These are phyloP conservation scores for Caradrina kadenii DNA, from an alignment of 2,888 invertebrate species.

Conservation along the genomic window DNA sequence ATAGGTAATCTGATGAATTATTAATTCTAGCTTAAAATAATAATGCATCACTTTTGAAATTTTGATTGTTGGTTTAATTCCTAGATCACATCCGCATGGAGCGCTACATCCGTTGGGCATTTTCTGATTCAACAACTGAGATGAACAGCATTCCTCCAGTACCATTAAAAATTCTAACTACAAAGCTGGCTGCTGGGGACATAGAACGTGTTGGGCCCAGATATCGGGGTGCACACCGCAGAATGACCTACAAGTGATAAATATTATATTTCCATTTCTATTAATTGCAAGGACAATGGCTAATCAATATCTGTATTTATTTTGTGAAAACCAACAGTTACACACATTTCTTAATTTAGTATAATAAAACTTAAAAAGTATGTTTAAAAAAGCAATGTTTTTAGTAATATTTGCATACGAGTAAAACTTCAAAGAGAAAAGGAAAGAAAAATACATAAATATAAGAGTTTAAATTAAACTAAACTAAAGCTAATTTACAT, in stretches of 20 bases:
- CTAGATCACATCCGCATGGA: conserved; percentile 88
- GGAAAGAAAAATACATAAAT: too few species aligned
- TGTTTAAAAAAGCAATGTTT: too few species aligned
- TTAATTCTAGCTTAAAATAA: background rate
- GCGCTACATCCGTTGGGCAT: conserved; percentile 86
- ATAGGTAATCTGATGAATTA: conserved; percentile 16
- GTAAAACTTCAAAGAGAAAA: too few species aligned
- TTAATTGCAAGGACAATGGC: background rate
- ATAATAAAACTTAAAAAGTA: too few species aligned
- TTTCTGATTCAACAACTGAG: conserved; percentile 75
- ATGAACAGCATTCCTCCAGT: conserved; percentile 72
- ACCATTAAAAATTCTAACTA: conserved; percentile 77
- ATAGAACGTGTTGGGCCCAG: conserved; percentile 84
- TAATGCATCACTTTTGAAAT: background rate
- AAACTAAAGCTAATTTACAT: too few species aligned
- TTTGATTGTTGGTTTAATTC: conserved; percentile 14
- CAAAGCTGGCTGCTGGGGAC: conserved; percentile 83
- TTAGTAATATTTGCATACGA: too few species aligned
- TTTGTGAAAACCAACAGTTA: too few species aligned
- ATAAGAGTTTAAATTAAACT: too few species aligned
- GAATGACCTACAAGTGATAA: conserved; percentile 66
- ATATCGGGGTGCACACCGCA: conserved; percentile 66
- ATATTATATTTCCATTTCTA: background rate
- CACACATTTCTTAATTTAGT: too few species aligned
- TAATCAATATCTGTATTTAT: too few species aligned